phyloP scores from a whole-genome alignment of 2,888 invertebrate species.

The Nemapogon koenigi region DNA sequence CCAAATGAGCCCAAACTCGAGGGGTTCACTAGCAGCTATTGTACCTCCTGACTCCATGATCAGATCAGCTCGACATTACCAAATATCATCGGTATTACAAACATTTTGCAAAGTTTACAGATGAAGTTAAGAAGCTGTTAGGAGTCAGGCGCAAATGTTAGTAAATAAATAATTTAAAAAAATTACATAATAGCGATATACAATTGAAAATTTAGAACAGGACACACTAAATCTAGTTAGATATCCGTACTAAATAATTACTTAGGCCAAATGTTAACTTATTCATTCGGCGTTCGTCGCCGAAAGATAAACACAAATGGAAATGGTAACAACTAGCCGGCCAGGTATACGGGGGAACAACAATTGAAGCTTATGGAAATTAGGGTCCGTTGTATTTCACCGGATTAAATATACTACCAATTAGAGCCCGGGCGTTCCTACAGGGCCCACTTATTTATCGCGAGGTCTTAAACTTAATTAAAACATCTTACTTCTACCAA shows the following conservation, averaged over 20 bases:
- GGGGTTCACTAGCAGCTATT: too few relatives aligned
- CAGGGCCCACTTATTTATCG: slow-evolving; percentile 53
- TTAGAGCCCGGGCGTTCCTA: slow-evolving; percentile 43
- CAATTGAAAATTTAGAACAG: too few relatives aligned
- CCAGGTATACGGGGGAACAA: slow-evolving; percentile 46
- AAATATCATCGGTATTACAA: too few relatives aligned
- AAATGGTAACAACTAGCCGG: slow-evolving; percentile 49
- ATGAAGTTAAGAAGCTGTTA: too few relatives aligned
- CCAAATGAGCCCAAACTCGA: too few relatives aligned
- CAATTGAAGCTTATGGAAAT: slow-evolving; percentile 63
- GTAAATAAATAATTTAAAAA: too few relatives aligned
- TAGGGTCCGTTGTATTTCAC: slow-evolving; percentile 55
- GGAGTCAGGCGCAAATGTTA: too few relatives aligned
- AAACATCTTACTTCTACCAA: slow-evolving; percentile 55
- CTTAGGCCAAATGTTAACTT: slow-evolving; percentile 17
- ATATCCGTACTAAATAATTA: slow-evolving; percentile 7
- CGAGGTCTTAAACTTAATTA: slow-evolving; percentile 60
- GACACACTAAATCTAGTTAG: too few relatives aligned
- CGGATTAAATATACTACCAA: slow-evolving; percentile 62
- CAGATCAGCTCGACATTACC: too few relatives aligned
- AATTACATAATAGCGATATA: too few relatives aligned
- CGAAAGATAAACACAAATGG: slow-evolving; percentile 44
- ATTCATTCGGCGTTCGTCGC: slow-evolving; percentile 39
- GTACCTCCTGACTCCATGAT: too few relatives aligned
- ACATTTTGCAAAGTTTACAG: too few relatives aligned